phyloP scores from a whole-genome alignment of 2,113 vertebrate genomes.

The Nannobrachium achirus region DNA sequence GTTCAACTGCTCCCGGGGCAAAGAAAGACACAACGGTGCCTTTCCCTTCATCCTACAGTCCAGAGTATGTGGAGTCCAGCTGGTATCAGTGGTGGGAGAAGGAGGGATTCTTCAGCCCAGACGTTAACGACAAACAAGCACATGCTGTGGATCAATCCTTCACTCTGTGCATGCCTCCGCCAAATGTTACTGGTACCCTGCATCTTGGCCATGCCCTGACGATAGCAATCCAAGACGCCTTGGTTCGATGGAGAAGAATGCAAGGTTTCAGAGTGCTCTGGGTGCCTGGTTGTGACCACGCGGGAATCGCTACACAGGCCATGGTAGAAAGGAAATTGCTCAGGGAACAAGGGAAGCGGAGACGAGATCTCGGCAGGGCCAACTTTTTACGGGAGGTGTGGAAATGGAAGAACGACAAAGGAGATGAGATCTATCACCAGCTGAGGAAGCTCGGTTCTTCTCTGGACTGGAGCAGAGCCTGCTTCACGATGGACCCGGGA shows the following conservation, averaged over 20 bases:
- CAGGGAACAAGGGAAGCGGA: constrained; percentile 70
- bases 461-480: constrained; percentile 90
- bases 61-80: constrained; percentile 90
- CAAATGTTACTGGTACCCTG: constrained; percentile 88
- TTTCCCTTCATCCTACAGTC: constrained; percentile 86
- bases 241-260: constrained; percentile 90
- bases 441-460: constrained; percentile 87
- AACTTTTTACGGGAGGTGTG: constrained; percentile 86
- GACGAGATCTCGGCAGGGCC: constrained; percentile 80
- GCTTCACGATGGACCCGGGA: constrained; percentile 91
- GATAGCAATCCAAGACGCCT: constrained; percentile 86
- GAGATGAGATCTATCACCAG: constrained; percentile 90
- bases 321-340: constrained; percentile 86
- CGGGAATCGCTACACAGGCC: constrained; percentile 91
- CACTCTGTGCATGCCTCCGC: constrained; percentile 88
- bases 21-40: constrained; percentile 84
- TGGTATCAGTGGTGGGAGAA: constrained; percentile 95
- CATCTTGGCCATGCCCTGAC: constrained; percentile 91
- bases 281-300: constrained; percentile 91
- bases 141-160: constrained; percentile 76
- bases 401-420: constrained; percentile 89
- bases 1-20: constrained; percentile 58
- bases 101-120: constrained; percentile 87
- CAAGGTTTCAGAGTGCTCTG: constrained; percentile 86
- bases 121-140: constrained; percentile 77